Evolutionary conservation across 1,140 invertebrate species (phyloP).

Genomic region (Brachystomella parvula): DNA sequence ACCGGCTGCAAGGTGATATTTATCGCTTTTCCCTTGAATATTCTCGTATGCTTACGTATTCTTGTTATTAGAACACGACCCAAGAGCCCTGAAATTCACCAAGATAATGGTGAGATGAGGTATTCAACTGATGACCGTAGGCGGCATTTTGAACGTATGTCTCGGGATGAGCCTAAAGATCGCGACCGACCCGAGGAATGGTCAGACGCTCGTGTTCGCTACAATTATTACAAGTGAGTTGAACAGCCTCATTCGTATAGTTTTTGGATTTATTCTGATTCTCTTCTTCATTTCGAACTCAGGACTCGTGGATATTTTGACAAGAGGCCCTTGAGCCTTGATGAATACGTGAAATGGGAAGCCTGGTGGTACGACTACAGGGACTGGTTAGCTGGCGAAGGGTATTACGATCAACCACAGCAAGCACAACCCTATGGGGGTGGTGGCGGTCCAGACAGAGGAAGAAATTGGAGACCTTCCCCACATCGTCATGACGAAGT

Average conservation of each 20-base stretch:
- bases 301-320: constrained; percentile 71
- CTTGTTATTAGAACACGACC: constrained; percentile 21
- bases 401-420: constrained; percentile 19
- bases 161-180: constrained; percentile 26
- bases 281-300: constrained; percentile 13
- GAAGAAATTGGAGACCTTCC: neutral
- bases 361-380: constrained; percentile 90
- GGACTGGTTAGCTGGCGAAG: constrained; percentile 75
- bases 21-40: neutral
- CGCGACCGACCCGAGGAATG: constrained; percentile 58
- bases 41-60: neutral
- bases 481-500: neutral
- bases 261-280: constrained; percentile 2
- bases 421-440: neutral
- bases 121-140: constrained; percentile 28
- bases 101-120: constrained; percentile 20
- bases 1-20: constrained; percentile 1
- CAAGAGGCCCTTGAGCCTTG: constrained; percentile 55
- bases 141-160: constrained; percentile 31
- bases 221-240: constrained; percentile 62
- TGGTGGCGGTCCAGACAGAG: neutral
- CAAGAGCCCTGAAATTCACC: constrained; percentile 27
- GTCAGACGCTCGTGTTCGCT: constrained; percentile 74
- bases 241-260: too few species aligned
- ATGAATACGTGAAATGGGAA: constrained; percentile 85